phyloP scores from a whole-genome alignment of 2,888 invertebrate genomes.

The Lasioglossum calceatum region DNA sequence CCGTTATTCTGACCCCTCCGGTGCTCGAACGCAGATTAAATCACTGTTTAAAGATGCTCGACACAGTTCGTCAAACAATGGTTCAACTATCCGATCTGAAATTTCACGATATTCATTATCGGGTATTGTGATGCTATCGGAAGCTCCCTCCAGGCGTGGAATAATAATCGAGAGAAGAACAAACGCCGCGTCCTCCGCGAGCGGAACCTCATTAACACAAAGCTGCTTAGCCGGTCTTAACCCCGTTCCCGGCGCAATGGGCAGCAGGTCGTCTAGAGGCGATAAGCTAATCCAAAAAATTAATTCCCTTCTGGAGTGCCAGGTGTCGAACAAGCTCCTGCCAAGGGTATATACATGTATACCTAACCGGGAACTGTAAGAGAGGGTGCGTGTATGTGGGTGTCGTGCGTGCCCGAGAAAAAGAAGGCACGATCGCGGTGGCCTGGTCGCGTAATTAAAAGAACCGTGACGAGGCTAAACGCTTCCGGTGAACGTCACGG shows the following conservation, averaged over 20 bases:
- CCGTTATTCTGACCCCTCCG: background rate
- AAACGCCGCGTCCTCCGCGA: constrained; percentile 51
- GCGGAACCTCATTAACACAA: constrained; percentile 77
- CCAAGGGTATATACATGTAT: constrained; percentile 30
- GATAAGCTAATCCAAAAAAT: constrained; percentile 84
- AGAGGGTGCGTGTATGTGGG: background rate
- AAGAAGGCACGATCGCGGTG: constrained; percentile 48
- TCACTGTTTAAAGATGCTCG: background rate
- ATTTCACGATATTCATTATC: constrained; percentile 13
- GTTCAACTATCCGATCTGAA: background rate
- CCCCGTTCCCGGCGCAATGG: constrained; percentile 75
- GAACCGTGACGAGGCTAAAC: constrained; percentile 82
- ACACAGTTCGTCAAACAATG: background rate
- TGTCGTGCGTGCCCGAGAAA: constrained; percentile 28
- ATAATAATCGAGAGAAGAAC: constrained; percentile 56
- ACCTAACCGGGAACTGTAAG: background rate
- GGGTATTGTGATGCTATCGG: constrained; percentile 58
- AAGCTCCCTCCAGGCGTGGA: constrained; percentile 41
- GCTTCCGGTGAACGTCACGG: constrained; percentile 75
- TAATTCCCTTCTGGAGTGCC: constrained; percentile 80
- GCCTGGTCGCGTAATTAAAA: constrained; percentile 78
- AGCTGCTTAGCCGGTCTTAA: constrained; percentile 79
- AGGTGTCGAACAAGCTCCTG: constrained; percentile 75
- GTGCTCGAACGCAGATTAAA: background rate
- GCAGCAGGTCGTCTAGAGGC: constrained; percentile 71